Evolutionary conservation across 2,113 vertebrate genomes (phyloP).

Genomic region (Cynocephalus volans): DNA sequence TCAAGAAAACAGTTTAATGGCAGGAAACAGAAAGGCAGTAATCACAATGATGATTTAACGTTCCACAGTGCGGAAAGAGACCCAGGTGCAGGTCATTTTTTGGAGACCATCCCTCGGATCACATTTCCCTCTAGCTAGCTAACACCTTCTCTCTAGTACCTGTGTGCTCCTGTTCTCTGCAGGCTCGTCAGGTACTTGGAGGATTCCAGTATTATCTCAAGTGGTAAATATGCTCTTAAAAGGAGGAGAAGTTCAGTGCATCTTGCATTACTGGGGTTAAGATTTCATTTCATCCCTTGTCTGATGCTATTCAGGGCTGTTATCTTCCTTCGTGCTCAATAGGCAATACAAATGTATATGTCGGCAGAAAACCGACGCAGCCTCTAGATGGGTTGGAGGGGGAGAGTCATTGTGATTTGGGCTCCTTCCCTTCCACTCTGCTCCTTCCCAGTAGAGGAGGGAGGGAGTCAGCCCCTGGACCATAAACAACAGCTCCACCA

Average conservation of each 20-base stretch:
- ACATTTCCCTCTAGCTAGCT: background rate
- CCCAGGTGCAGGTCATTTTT: background rate
- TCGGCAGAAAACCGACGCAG: background rate
- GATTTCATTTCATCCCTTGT: constrained; percentile 38
- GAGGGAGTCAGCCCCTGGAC: background rate
- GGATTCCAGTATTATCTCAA: constrained; percentile 47
- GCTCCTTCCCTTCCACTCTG: background rate
- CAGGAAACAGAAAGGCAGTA: background rate
- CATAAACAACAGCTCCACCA: constrained; percentile 36
- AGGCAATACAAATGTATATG: constrained; percentile 42
- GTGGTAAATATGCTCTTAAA: constrained; percentile 68
- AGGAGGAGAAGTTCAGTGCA: constrained; percentile 40
- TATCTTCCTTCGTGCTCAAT: constrained; percentile 33
- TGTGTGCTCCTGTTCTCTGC: background rate
- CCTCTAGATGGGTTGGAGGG: constrained; percentile 10
- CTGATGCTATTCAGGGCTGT: constrained; percentile 56
- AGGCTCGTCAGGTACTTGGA: background rate
- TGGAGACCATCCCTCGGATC: background rate
- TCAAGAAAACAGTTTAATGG: background rate
- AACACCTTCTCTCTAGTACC: background rate
- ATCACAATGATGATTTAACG: background rate
- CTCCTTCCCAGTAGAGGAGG: constrained; percentile 54
- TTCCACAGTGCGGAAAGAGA: background rate
- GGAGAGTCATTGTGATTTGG: background rate
- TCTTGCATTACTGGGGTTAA: constrained; percentile 50